Evolutionary conservation across 2,113 vertebrate species (phyloP), one percentile per base, ranked within the genome.

Genomic region (Chloropsis hardwickii): DNA sequence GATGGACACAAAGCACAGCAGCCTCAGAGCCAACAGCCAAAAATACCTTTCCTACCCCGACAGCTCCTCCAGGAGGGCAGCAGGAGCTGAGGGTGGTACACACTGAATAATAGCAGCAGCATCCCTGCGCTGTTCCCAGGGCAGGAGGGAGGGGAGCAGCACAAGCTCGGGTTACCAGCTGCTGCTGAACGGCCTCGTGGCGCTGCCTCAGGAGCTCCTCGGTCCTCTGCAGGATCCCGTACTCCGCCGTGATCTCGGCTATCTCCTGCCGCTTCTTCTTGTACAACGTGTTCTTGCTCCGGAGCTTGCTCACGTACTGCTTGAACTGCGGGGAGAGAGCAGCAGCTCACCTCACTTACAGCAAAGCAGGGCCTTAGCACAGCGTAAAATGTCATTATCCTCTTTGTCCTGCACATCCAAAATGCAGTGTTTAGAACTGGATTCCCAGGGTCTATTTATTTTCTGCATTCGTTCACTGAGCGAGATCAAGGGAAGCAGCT

Each of bases 251-350:
- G 76, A 99, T 97, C 88, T 99, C 99, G 4, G 99, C 97, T 7
- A 99, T 97, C 95, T 99, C 98, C 92, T 98, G 98, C 1, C 98
- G 98, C 88, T 98, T 99, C 98, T 99, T 99, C 95, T 99, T 99
- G 97, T 98, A 99, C 24, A 98, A 60, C 0, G 98, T 98, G 93
- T 97, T 99, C 97, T 99, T 99, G 97, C 98, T 98, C 35, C 99
- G 98, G 77, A 99, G 97, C 96, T 99, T 99, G 70, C 37, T 98
- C 94, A 99, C 98, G 29, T 99, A 98, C 42, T 98, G 98, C 95
- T 99, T 99, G 72, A 99, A 97, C 99, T 99, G 91, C 12, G 88
- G 92, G n/a, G 82, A 77, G 94, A 84, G 71, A 89, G 82, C 14
- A 95, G 40, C 56, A 56, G 23, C 14, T 27, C 91, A 65, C 39